Base-by-base conservation (phyloP, 2,797 vertebrate species). In the Gadopsis bispinosus region DNA sequence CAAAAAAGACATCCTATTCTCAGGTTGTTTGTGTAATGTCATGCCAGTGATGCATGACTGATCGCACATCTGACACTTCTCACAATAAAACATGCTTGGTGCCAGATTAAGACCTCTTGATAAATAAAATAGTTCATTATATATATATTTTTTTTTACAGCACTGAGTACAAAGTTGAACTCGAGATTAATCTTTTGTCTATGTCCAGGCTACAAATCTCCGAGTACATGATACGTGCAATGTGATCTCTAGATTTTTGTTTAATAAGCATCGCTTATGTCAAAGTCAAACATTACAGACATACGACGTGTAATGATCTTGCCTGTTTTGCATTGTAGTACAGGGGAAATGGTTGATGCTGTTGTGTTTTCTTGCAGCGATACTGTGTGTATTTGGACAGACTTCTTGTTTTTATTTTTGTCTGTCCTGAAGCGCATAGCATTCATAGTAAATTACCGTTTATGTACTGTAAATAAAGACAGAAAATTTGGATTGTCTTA, bases 391-490 rank as follows among this genome's bases (percentile, higher is more conserved):
- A 88, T 74, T 80, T 55, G 68, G 73, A 77, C 33, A 69, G 73
- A 77, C 29, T 67, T 62, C 19, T 26, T 59, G 31, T 48, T 78
- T 78, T 84, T 67, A 73, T 90, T 89, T 93, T 87, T 79, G 35
- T 75, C 33, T 68, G 75, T 88, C 79, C 37, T 58, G 29, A 81
- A 66, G 26, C 58, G 68, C 16, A 67, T 61, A 70, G 58, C 60
- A 81, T 85, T 87, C 74, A 79, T 92, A 83, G 80, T 89, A 71
- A 80, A 77, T 77, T 77, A 91, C 51, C 73, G 83, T 89, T 94
- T 94, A 94, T 95, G 82, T 95, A 95, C 87, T 95, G 92, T 95
- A 91, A 95, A 95, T 96, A 95, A 95, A 96, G 61, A 71, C 65
- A 20, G 37, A 54, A 84, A 77, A 60, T 77, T 71, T 81, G 20